Evolutionary conservation across 2,888 invertebrate genomes (phyloP).

Genomic region (Melanostoma mellinum): DNA sequence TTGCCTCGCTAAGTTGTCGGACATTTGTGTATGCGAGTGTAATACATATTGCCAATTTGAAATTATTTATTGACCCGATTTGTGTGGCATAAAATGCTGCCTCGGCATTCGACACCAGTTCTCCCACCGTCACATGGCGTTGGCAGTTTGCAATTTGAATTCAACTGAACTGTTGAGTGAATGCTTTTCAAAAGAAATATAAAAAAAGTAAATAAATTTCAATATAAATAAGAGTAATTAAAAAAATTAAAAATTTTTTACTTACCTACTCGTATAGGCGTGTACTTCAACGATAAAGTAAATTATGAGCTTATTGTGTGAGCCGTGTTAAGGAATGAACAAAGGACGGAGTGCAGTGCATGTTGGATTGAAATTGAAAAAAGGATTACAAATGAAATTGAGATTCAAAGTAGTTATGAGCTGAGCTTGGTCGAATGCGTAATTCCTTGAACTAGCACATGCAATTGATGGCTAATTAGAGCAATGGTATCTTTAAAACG

Average conservation of each 20-base stretch:
- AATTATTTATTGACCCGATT: slow-evolving; percentile 62
- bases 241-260: not conserved
- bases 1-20: slow-evolving; percentile 50
- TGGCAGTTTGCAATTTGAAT: slow-evolving; percentile 47
- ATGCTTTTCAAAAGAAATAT: slow-evolving; percentile 18
- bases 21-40: slow-evolving; percentile 23
- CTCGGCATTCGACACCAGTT: not conserved
- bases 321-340: no score
- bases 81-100: slow-evolving; percentile 34
- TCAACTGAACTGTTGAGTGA: slow-evolving; percentile 33
- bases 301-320: no score
- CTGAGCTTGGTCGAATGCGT: no score
- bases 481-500: no score
- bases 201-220: not conserved
- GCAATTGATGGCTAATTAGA: no score
- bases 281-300: no score
- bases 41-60: slow-evolving; percentile 54
- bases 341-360: no score
- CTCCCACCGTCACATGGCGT: slow-evolving; percentile 23
- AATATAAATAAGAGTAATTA: slow-evolving; percentile 51
- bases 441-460: no score
- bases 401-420: no score
- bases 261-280: no score
- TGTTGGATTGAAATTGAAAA: no score
- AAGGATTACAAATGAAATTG: no score